Conservation (phyloP, 2,888 invertebrate genomes). For the Bhutanitis thaidina region DNA sequence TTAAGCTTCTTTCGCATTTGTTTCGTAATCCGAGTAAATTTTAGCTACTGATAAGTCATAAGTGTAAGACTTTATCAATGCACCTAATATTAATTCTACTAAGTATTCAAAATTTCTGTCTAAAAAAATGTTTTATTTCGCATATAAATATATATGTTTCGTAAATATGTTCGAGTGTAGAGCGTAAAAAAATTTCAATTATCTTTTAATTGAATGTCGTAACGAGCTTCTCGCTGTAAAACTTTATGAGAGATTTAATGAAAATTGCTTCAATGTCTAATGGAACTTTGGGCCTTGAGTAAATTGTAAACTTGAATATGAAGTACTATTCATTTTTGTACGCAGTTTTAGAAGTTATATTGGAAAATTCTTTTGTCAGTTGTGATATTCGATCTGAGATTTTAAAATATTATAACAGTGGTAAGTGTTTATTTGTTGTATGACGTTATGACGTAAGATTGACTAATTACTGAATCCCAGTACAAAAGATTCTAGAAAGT, state of each 20-base stretch:
- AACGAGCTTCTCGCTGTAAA: conserved; percentile 8
- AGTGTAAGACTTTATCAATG: no score
- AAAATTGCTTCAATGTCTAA: conserved; percentile 8
- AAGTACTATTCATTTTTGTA: conserved; percentile 5
- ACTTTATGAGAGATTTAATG: conserved; percentile 17
- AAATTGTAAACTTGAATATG: not conserved
- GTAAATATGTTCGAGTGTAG: not conserved
- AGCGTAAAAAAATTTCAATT: conserved; percentile 13
- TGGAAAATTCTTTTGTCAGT: not conserved
- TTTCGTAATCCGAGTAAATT: no score
- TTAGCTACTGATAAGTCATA: no score
- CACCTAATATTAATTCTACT: no score
- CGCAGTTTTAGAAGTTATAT: conserved; percentile 5
- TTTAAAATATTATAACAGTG: conserved; percentile 33
- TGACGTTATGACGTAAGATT: no score
- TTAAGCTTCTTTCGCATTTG: no score
- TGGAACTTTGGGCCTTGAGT: conserved; percentile 5
- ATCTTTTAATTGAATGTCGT: conserved; percentile 17
- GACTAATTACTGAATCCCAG: no score
- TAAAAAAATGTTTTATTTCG: no score
- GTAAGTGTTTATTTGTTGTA: conserved; percentile 27
- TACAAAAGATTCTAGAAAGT: no score
- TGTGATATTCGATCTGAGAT: conserved; percentile 20
- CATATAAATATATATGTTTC: no score
- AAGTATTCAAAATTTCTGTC: no score